phyloP scores from a whole-genome alignment of 2,113 vertebrate genomes.

The Furnarius figulus region DNA sequence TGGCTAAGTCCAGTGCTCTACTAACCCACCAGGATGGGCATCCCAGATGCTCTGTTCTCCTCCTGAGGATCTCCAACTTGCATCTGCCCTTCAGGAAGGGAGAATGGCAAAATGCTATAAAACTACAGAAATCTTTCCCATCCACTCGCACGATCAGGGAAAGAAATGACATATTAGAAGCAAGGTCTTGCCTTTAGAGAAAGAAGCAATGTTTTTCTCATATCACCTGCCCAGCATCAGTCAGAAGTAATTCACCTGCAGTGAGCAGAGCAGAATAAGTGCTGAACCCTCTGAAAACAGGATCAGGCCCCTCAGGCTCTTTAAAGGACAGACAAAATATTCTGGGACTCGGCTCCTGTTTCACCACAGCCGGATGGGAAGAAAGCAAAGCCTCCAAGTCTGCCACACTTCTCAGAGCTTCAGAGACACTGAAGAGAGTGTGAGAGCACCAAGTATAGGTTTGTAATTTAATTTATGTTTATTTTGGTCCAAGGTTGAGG shows the following conservation, averaged over 20 bases:
- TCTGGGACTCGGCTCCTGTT: neutral
- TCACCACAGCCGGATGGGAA: neutral
- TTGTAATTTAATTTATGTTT: constrained; percentile 61
- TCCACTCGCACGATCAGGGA: neutral
- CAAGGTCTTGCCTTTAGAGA: neutral
- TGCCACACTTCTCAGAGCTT: neutral
- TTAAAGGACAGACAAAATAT: neutral
- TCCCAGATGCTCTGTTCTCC: neutral
- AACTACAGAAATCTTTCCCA: neutral
- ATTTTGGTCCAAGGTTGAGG: constrained; percentile 71
- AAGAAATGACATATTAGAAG: neutral
- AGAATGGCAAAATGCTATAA: neutral
- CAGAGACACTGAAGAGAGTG: neutral
- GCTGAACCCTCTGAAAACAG: neutral
- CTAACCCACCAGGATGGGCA: neutral
- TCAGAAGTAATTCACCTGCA: neutral
- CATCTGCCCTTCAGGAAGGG: neutral
- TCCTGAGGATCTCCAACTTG: neutral
- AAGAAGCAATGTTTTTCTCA: neutral
- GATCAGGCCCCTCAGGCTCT: neutral
- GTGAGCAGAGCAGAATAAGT: neutral
- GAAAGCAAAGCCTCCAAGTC: neutral
- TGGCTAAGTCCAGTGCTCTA: neutral
- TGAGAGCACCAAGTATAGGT: neutral
- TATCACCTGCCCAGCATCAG: neutral